Percentiles rank a stretch among this genome's conserved stretches.
phyloP scores from a whole-genome alignment of 2,888 invertebrate genomes.

The Erynnis tages region DNA sequence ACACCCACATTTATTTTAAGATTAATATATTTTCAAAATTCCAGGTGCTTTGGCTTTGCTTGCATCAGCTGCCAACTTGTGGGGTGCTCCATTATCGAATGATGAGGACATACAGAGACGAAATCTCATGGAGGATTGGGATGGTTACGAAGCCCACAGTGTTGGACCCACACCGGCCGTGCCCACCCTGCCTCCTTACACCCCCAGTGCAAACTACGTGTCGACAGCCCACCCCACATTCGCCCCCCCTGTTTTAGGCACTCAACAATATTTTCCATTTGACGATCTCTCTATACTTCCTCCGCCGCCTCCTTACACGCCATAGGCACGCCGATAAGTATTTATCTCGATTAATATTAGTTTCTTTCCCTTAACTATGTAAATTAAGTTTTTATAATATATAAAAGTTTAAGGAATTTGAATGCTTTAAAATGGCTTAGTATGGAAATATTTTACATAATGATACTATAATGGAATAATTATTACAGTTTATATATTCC shows the following conservation, averaged over 20 bases:
- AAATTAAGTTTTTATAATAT: constrained; percentile 1
- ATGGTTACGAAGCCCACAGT: constrained; percentile 82
- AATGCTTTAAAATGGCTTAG: constrained; percentile 10
- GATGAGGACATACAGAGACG: constrained; percentile 74
- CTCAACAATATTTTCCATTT: constrained; percentile 74
- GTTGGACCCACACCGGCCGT: constrained; percentile 81
- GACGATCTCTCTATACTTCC: constrained; percentile 72
- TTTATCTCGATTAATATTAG: neutral
- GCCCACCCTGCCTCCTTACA: constrained; percentile 81
- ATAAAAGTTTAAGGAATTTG: constrained; percentile 9
- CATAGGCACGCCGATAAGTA: constrained; percentile 44
- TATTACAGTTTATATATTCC: too few relatives aligned
- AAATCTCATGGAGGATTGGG: constrained; percentile 83
- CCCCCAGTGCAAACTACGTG: constrained; percentile 70
- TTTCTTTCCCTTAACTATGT: neutral
- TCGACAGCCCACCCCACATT: constrained; percentile 55
- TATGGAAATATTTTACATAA: neutral
- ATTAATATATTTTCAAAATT: too few relatives aligned
- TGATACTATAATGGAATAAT: neutral
- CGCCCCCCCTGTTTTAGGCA: constrained; percentile 63
- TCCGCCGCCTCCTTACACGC: constrained; percentile 80
- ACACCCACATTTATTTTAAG: too few relatives aligned
- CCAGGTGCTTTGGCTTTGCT: constrained; percentile 84
- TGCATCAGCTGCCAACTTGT: constrained; percentile 86
- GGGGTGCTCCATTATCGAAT: constrained; percentile 78